Evolutionary conservation across 2,113 vertebrate species (phyloP).

Genomic region (Actinemys pallida): DNA sequence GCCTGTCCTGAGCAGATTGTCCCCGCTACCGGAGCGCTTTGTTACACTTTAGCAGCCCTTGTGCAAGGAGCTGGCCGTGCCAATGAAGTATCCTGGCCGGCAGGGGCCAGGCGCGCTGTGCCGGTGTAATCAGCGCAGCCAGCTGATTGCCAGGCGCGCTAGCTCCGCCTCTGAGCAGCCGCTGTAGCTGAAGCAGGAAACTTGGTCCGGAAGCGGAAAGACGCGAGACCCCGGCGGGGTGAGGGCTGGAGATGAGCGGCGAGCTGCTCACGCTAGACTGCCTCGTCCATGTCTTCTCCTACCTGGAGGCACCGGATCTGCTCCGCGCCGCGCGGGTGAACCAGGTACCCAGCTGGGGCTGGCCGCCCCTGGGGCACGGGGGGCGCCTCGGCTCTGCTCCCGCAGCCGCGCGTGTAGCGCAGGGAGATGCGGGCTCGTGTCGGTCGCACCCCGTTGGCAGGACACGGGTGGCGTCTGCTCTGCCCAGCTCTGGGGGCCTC

Average conservation of each 20-base stretch:
- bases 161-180: not conserved
- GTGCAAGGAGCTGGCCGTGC: no score
- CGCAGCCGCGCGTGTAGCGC: no score
- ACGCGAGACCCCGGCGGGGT: no score
- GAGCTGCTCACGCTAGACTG: not conserved
- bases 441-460: no score
- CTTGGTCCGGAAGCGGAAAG: not conserved
- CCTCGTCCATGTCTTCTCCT: conserved; percentile 56
- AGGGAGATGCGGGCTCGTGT: no score
- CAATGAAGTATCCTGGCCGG: no score
- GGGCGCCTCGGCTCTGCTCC: no score
- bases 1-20: no score
- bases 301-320: conserved; percentile 55
- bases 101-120: not conserved
- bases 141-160: not conserved
- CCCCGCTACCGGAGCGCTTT: no score
- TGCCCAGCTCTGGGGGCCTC: not conserved
- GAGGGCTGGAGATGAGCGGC: accelerated
- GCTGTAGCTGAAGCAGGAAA: not conserved
- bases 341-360: conserved; percentile 28
- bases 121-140: no score
- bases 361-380: no score
- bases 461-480: not conserved
- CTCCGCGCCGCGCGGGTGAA: conserved; percentile 55
- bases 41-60: no score